A percentile compares a stretch with the other conserved stretches of the same genome.
Conservation (phyloP, 64 coral and sea anemone species). For the Montipora capricornis region DNA sequence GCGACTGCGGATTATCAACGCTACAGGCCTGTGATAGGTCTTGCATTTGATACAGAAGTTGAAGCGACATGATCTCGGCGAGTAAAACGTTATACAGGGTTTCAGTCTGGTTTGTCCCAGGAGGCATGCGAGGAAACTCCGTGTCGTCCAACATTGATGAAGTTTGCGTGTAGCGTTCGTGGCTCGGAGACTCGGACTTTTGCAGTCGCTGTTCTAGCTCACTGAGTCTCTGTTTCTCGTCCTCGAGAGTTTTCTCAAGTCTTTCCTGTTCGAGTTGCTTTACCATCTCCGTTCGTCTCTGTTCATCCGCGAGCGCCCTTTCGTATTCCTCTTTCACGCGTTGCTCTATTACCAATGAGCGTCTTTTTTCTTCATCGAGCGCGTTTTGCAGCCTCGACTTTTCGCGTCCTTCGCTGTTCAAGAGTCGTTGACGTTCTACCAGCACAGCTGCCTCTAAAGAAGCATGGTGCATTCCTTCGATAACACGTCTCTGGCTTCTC, state of each 20-base stretch:
- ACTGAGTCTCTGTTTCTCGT: conserved; percentile 44
- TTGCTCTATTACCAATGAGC: conserved; percentile 68
- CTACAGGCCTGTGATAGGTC: conserved; percentile 83
- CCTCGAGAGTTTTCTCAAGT: conserved; percentile 62
- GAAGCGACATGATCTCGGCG: conserved; percentile 95
- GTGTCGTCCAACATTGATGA: conserved; percentile 21
- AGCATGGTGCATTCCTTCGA: conserved; percentile 60
- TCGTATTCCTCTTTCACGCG: conserved; percentile 75
- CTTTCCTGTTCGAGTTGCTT: conserved; percentile 61
- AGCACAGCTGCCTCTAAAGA: conserved; percentile 68
- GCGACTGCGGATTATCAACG: conserved; percentile 52
- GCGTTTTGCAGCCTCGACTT: conserved; percentile 46
- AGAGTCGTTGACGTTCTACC: conserved; percentile 58
- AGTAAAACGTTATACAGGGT: conserved; percentile 90
- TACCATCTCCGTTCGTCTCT: not conserved
- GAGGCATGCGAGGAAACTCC: conserved; percentile 47
- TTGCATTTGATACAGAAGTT: conserved; percentile 93
- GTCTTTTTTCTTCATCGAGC: conserved; percentile 80
- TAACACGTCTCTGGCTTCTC: conserved; percentile 39
- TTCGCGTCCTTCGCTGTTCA: conserved; percentile 40
- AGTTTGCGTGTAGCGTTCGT: conserved; percentile 38
- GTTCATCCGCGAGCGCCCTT: conserved; percentile 67
- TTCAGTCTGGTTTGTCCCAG: conserved; percentile 54
- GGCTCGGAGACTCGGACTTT: conserved; percentile 15
- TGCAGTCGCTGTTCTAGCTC: not conserved